phyloP scores from a whole-genome alignment of 2,113 vertebrate species.

The Diadophis punctatus region DNA sequence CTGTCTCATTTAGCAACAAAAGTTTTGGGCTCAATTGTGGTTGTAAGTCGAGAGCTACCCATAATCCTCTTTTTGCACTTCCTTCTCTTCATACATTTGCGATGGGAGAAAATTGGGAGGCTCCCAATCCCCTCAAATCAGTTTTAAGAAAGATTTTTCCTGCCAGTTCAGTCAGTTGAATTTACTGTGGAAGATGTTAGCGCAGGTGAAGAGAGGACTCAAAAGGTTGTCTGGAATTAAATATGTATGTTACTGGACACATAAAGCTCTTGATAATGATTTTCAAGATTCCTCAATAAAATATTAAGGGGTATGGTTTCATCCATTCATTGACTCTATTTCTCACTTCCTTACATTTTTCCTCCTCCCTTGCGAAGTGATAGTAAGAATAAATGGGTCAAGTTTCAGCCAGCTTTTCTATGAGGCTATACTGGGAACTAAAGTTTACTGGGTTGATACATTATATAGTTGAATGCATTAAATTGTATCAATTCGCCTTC shows the following conservation, averaged over 20 bases:
- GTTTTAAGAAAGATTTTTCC: not conserved
- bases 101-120: not conserved
- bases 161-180: not conserved
- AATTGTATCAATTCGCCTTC: not conserved
- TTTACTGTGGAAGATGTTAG: not conserved
- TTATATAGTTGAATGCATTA: not conserved
- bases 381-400: not conserved
- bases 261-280: not conserved
- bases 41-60: not conserved
- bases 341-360: not conserved
- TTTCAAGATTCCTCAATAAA: not conserved
- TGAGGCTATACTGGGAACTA: constrained; percentile 3
- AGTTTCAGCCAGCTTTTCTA: not conserved
- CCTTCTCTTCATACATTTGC: not conserved
- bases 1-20: not conserved
- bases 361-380: not conserved
- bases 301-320: not conserved
- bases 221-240: not conserved
- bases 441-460: not conserved
- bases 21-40: not conserved
- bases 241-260: not conserved
- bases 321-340: not conserved
- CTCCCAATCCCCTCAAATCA: not conserved
- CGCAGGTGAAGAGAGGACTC: not conserved
- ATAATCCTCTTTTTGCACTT: not conserved